A percentile compares a stretch with the other conserved stretches of the same genome.
phyloP scores from a whole-genome alignment of 2,888 invertebrate genomes.

The Drosophila picticornis region DNA sequence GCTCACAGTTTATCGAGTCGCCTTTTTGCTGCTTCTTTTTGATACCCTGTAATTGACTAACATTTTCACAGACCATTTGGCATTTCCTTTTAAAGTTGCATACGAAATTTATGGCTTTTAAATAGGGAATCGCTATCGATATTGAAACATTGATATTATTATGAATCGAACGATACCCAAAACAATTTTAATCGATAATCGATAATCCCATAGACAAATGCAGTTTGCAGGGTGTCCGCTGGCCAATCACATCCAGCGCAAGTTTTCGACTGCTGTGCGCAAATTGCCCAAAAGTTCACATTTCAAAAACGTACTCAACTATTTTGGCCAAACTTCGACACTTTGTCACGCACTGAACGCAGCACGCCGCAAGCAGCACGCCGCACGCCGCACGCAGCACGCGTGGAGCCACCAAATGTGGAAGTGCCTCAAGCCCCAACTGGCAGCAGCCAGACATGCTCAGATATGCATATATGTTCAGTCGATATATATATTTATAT shows the following conservation, averaged over 20 bases:
- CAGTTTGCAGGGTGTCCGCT: constrained; percentile 1
- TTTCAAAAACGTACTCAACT: constrained; percentile 33
- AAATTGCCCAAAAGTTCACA: constrained; percentile 37
- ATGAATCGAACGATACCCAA: not conserved
- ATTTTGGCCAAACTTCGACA: constrained; percentile 25
- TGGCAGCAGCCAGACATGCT: not conserved
- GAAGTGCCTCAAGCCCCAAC: not conserved
- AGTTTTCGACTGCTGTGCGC: not conserved
- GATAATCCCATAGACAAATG: not conserved
- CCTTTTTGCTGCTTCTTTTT: constrained; percentile 35
- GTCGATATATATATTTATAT: not conserved
- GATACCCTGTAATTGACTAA: constrained; percentile 22
- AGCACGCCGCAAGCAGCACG: not conserved
- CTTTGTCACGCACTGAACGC: constrained; percentile 35
- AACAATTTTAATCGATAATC: not conserved
- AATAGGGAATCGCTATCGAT: not conserved
- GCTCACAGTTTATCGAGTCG: constrained; percentile 24
- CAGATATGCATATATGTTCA: not conserved
- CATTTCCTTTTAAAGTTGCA: not conserved
- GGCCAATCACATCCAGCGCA: not conserved
- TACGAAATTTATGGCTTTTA: not conserved
- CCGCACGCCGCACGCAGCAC: not conserved
- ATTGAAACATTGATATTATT: not conserved
- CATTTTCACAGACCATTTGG: no score
- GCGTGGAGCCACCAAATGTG: not conserved